Conservation (phyloP, 2,797 vertebrate genomes). For the Mormyrops attenuatus region DNA sequence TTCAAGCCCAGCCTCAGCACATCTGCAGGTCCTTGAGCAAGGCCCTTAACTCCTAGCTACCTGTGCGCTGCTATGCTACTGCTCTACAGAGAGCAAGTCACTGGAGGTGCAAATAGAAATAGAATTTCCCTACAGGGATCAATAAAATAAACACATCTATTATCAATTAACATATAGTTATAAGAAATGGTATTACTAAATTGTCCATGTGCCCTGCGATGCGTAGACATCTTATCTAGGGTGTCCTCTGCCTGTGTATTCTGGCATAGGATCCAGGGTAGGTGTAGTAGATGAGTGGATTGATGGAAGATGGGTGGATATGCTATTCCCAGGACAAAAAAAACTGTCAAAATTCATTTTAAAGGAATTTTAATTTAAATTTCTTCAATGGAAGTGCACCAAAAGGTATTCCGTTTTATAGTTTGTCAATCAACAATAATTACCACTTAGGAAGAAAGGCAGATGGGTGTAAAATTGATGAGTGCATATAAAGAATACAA, state of each 20-base stretch:
- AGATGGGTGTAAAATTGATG: neutral
- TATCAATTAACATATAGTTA: neutral
- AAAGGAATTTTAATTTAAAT: neutral
- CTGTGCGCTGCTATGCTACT: neutral
- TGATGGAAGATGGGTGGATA: neutral
- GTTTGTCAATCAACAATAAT: neutral
- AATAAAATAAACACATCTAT: neutral
- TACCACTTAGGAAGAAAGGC: neutral
- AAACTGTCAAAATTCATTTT: neutral
- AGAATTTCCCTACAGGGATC: neutral
- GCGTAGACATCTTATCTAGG: neutral
- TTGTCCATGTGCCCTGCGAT: neutral
- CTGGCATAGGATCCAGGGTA: neutral
- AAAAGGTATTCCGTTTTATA: neutral
- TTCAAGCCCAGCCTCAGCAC: neutral
- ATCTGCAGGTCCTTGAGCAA: neutral
- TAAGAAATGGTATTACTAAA: neutral
- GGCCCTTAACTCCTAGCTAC: neutral
- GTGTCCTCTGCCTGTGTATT: neutral
- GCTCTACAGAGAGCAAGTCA: neutral
- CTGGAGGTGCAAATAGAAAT: neutral
- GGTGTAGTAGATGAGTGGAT: neutral
- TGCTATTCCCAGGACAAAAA: neutral
- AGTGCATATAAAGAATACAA: neutral
- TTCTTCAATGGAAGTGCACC: neutral